A percentile compares a stretch with the other conserved stretches of the same genome.
Evolutionary conservation across 2,113 vertebrate species (phyloP).

Genomic region (Ceyx cyanopectus): DNA sequence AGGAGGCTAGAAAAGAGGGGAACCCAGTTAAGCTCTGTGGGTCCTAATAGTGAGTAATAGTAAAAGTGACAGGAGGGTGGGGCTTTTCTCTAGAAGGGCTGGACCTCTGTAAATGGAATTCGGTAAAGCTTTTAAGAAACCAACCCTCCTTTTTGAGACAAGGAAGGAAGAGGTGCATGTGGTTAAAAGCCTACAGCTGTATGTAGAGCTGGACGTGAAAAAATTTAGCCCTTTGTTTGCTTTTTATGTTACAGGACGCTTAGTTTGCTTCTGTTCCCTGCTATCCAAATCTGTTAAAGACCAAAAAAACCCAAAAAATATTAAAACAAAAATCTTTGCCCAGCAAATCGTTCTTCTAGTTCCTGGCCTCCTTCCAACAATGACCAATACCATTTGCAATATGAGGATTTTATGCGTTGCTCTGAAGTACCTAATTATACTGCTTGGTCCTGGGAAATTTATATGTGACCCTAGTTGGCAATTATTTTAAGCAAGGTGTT

Average conservation of each 20-base stretch:
- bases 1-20: accelerated
- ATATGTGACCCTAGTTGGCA: conserved; percentile 59
- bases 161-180: background rate
- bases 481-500: conserved; percentile 61
- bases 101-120: background rate
- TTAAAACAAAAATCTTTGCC: background rate
- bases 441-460: conserved; percentile 59
- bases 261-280: background rate
- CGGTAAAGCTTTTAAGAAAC: background rate
- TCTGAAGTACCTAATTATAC: conserved; percentile 55
- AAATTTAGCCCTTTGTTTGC: background rate
- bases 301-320: no score
- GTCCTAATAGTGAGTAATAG: background rate
- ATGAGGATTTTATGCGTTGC: conserved; percentile 56
- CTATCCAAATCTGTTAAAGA: background rate
- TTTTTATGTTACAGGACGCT: background rate
- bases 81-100: background rate
- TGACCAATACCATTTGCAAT: conserved; percentile 28
- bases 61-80: background rate
- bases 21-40: background rate
- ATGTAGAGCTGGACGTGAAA: background rate
- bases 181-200: background rate
- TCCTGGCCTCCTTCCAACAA: conserved; percentile 37
- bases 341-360: conserved; percentile 3
- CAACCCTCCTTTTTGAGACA: background rate